Percentiles rank a stretch among this genome's conserved stretches.
phyloP scores from a whole-genome alignment of 2,888 invertebrate species.

The Argyra leucocephala region DNA sequence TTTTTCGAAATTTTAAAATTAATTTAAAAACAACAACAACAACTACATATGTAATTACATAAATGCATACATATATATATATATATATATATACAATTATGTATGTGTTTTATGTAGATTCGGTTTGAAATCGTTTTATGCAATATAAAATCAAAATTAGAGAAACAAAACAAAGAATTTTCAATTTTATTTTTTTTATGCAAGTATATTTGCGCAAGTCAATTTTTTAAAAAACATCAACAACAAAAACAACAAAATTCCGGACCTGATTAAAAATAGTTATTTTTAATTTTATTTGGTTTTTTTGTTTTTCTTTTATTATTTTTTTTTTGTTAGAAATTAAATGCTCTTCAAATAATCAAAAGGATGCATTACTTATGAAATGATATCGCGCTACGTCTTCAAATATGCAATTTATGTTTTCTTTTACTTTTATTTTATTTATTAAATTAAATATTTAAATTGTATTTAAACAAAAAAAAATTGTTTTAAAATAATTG shows the following conservation, averaged over 20 bases:
- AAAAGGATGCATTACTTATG: neutral
- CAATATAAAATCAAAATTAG: neutral
- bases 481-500: no score
- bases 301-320: neutral
- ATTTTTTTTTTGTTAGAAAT: neutral
- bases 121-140: neutral
- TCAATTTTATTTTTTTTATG: neutral
- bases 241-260: neutral
- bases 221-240: neutral
- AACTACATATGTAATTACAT: neutral
- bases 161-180: neutral
- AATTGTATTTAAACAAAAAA: no score
- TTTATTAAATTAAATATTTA: no score
- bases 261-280: constrained; percentile 1
- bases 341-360: neutral
- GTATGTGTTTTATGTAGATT: neutral
- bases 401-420: neutral
- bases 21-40: neutral
- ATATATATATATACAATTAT: neutral
- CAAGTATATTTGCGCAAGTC: neutral
- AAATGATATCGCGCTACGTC: neutral
- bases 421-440: no score
- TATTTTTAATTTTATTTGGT: neutral
- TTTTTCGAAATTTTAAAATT: neutral
- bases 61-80: neutral